phyloP scores from a whole-genome alignment of 2,797 vertebrate species.

The Anniella stebbinsi region DNA sequence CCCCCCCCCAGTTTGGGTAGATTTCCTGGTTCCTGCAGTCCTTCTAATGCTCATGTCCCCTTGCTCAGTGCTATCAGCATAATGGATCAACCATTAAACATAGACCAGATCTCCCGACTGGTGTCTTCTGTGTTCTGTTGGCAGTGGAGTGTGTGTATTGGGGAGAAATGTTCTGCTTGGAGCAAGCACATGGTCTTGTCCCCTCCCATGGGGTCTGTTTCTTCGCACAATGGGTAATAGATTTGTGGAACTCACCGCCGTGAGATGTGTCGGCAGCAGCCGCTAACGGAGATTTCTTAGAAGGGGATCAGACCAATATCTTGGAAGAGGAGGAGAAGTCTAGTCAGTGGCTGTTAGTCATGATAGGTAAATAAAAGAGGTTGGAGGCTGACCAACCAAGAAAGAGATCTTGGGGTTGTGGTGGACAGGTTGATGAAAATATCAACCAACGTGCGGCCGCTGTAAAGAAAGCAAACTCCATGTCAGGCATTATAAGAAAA shows the following conservation, averaged over 20 bases:
- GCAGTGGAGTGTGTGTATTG: fast-evolving
- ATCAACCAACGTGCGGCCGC: no score
- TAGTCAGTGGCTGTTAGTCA: neutral
- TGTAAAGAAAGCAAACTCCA: no score
- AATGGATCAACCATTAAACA: conserved; percentile 12
- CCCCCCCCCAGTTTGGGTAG: neutral
- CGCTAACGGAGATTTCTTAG: neutral
- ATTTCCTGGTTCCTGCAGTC: neutral
- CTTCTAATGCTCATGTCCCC: neutral
- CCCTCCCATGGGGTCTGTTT: no score
- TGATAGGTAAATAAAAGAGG: neutral
- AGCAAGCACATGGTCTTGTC: neutral
- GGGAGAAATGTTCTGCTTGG: neutral
- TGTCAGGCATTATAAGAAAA: no score
- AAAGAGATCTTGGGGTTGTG: no score
- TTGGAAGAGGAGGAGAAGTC: neutral
- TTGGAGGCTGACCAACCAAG: no score
- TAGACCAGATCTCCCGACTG: neutral
- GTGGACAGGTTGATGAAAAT: no score
- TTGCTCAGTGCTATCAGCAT: neutral
- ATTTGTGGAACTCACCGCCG: neutral
- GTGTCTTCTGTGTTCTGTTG: neutral
- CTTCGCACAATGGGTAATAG: no score
- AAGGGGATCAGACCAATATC: neutral
- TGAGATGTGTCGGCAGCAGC: neutral